These are phyloP conservation scores for Cydia pomonella DNA, from an alignment of 1,140 invertebrate species.

Conservation along the genomic window DNA sequence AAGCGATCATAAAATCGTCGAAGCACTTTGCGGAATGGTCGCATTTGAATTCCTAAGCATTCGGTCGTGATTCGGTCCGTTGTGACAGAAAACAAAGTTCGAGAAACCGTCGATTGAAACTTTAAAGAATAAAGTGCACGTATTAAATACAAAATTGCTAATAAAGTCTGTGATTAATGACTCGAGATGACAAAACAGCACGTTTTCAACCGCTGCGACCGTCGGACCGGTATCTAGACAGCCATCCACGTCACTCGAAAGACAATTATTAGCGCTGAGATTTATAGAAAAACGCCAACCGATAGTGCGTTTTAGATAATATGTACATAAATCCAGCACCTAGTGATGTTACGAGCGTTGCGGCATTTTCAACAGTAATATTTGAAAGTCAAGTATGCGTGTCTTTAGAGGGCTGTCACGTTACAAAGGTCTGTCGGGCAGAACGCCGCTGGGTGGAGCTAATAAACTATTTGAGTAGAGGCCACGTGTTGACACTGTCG, in stretches of 20 bases:
- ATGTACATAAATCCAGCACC: background rate
- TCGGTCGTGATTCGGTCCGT: background rate
- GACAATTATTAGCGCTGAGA: constrained; percentile 17
- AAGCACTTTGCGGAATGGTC: constrained; percentile 51
- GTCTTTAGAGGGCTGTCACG: constrained; percentile 69
- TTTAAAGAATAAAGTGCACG: constrained; percentile 7
- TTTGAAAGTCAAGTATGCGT: constrained; percentile 68
- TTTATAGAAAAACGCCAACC: constrained; percentile 34
- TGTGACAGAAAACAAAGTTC: constrained; percentile 2
- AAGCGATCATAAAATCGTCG: constrained; percentile 53
- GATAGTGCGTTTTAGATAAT: constrained; percentile 21
- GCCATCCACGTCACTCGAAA: constrained; percentile 8
- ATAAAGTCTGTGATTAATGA: constrained; percentile 24
- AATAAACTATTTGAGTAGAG: constrained; percentile 78
- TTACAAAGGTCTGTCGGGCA: constrained; percentile 71
- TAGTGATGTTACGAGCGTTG: constrained; percentile 41
- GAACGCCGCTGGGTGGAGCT: constrained; percentile 74
- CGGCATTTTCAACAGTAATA: constrained; percentile 56
- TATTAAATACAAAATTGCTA: constrained; percentile 18
- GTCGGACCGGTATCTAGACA: constrained; percentile 11
- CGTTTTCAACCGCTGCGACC: constrained; percentile 1
- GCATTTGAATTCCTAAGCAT: constrained; percentile 19
- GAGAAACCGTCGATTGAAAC: background rate
- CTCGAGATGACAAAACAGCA: background rate
- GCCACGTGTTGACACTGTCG: constrained; percentile 77